Base-by-base conservation (phyloP, 2,888 invertebrate genomes). In the Mimas tiliae region DNA sequence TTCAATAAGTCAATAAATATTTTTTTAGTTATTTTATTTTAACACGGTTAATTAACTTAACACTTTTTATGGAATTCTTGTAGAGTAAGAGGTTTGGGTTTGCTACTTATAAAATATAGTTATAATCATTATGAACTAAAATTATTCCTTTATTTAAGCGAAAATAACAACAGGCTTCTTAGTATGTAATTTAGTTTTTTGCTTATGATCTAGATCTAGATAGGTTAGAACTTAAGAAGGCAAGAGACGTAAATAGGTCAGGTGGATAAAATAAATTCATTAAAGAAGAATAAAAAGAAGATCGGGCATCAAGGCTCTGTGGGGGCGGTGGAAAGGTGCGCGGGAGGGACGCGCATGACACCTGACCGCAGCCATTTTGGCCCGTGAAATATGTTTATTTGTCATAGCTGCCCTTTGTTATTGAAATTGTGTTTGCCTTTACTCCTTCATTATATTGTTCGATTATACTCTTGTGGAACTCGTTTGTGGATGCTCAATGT, bases 371-470 rank as follows among this genome's bases (percentile, higher is more conserved):
- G 91, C 91, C 93, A 91, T 92, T 93, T 93, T 90, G 87, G 92
- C 86, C 90, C 89, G 88, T 93, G 93, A 93, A 93, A 93, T 93
- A 93, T 93, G 92, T 93, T 93, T 93, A 93, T 93, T 93, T 93
- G 93, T 92, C 91, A 88, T 91, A 88, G 88, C 83, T 87, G 86
- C 84, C 88, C 86, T 93, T 93, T 93, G 93, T 93, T 92, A 93
- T 93, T 93, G 89, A 93, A 93, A 93, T 93, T 87, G 86, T 93
- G 91, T 93, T 93, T 93, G 91, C 91, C 91, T 93, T 92, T 86
- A 91, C 92, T 91, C 92, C 91, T 92, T 90, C 91, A 91, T 91
- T 91, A 93, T 91, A 92, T 93, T 93, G 91, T 93, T 90, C 90
- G 92, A 90, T 91, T 92, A 91, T 92, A 87, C 89, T 86, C 80